These are phyloP conservation scores for Cryptus armator DNA, from an alignment of 2,888 invertebrate genomes.

Conservation along the genomic window DNA sequence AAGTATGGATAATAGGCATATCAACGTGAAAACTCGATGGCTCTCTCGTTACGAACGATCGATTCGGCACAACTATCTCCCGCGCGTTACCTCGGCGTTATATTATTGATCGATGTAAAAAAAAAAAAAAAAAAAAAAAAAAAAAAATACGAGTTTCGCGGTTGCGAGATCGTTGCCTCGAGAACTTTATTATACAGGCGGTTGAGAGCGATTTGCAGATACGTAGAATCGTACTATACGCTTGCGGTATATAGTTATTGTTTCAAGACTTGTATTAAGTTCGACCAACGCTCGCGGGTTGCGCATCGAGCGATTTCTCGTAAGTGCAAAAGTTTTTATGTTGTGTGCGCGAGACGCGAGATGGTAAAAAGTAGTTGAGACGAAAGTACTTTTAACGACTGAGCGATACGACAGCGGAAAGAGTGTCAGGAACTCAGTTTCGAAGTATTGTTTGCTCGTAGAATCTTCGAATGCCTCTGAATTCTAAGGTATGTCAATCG, in stretches of 20 bases:
- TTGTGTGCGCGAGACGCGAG: constrained; percentile 29
- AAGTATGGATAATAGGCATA: background rate
- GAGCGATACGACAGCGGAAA: constrained; percentile 6
- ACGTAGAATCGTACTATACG: constrained; percentile 26
- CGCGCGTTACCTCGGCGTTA: background rate
- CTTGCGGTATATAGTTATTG: constrained; percentile 33
- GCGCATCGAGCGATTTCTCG: constrained; percentile 37
- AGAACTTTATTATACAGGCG: constrained; percentile 41
- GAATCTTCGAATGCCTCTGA: background rate
- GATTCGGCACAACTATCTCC: background rate
- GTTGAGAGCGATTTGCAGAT: constrained; percentile 32
- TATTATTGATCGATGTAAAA: background rate
- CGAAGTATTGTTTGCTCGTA: constrained; percentile 16
- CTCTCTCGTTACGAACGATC: background rate
- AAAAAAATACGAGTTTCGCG: background rate
- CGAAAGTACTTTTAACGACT: constrained; percentile 59
- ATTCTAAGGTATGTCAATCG: constrained; percentile 30
- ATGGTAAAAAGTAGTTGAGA: constrained; percentile 31
- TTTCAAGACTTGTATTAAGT: constrained; percentile 38
- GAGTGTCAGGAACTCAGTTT: constrained; percentile 36
- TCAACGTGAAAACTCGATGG: background rate
- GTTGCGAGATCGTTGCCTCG: constrained; percentile 27
- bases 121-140: background rate
- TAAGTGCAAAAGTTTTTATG: constrained; percentile 44
- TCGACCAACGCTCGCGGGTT: constrained; percentile 16